Conservation (phyloP, 1,140 invertebrate species). For the Drosophila baimaii region DNA sequence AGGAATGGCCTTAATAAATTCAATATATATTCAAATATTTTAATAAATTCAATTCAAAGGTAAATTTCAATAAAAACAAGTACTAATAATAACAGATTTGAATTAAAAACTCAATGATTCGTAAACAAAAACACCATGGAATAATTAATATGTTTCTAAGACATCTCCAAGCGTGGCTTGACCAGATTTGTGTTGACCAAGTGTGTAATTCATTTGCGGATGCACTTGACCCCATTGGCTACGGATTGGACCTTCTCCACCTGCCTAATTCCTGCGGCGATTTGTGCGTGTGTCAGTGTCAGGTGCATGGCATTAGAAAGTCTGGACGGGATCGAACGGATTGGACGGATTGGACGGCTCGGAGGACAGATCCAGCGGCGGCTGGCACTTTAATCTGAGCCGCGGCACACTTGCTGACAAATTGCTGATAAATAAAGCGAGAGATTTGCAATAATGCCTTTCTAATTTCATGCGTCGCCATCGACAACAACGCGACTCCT, state of each 20-base stretch:
- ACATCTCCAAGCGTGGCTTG: neutral
- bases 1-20: neutral
- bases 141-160: too few relatives aligned
- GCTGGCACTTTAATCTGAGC: slow-evolving; percentile 77
- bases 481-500: slow-evolving; percentile 48
- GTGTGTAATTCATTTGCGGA: slow-evolving; percentile 20
- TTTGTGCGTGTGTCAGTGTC: slow-evolving; percentile 57
- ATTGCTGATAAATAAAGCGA: slow-evolving; percentile 81
- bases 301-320: slow-evolving; percentile 72
- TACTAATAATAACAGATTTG: neutral
- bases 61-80: neutral
- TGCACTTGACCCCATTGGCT: slow-evolving; percentile 19
- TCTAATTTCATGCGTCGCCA: slow-evolving; percentile 79
- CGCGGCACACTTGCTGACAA: slow-evolving; percentile 78
- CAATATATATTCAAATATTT: neutral
- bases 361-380: slow-evolving; percentile 13
- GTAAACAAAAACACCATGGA: too few relatives aligned
- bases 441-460: slow-evolving; percentile 81
- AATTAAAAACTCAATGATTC: too few relatives aligned
- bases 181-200: neutral
- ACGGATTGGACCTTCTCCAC: slow-evolving; percentile 32
- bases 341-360: slow-evolving; percentile 7
- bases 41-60: neutral
- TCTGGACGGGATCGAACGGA: slow-evolving; percentile 28
- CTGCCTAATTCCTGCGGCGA: slow-evolving; percentile 46